Conservation (phyloP, 2,888 invertebrate species). For the Cylindroiulus punctatus region DNA sequence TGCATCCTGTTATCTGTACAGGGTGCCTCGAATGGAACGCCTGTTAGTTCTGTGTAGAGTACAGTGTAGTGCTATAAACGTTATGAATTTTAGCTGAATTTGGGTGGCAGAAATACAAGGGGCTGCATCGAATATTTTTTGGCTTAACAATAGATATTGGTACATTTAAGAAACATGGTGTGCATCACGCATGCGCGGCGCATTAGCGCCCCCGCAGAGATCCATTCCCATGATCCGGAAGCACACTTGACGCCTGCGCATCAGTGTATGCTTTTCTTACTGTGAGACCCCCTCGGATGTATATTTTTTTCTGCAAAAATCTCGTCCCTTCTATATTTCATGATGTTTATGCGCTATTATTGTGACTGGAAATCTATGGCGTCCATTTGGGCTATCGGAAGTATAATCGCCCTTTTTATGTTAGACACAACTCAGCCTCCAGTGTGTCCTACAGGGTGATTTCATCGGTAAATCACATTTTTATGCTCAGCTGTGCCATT, state of each 20-base stretch:
- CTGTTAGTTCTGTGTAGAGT: too few species aligned
- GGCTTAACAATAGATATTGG: background rate
- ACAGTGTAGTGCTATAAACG: too few species aligned
- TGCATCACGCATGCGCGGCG: background rate
- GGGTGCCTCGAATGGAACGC: background rate
- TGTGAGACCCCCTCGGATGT: background rate
- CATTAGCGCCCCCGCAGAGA: background rate
- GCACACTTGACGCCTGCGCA: slow-evolving; percentile 16
- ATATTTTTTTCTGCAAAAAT: background rate
- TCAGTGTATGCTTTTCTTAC: background rate
- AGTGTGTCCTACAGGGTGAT: background rate
- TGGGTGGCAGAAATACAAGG: too few species aligned
- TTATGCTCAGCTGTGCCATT: too few species aligned
- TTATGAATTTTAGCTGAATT: too few species aligned
- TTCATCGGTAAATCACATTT: too few species aligned
- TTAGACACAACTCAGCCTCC: background rate
- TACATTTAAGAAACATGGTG: background rate
- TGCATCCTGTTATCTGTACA: background rate
- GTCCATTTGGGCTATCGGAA: slow-evolving; percentile 12
- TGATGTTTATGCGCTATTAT: background rate
- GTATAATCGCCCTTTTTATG: background rate
- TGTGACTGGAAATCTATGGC: background rate
- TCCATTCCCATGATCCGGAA: slow-evolving; percentile 11
- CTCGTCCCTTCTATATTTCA: slow-evolving; percentile 6
- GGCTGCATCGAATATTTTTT: background rate